Evolutionary conservation across 2,888 invertebrate genomes (phyloP), one percentile per base, ranked within the genome.

Genomic region (Ashinkailepas kermadecensis): DNA sequence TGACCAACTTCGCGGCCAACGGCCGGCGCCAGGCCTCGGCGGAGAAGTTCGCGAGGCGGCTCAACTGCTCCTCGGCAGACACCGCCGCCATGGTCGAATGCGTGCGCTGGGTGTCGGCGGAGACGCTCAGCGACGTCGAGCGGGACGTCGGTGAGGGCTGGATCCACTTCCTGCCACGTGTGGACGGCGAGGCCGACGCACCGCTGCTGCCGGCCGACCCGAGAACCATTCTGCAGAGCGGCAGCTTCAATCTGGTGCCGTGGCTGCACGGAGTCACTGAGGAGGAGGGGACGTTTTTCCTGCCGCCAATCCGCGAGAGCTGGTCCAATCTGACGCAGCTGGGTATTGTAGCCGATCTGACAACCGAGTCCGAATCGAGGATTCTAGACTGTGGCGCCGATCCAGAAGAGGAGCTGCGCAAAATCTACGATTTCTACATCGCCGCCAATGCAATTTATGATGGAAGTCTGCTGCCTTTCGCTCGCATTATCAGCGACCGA

Each of bases 291-390:
- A 13, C 70, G 10, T 59, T 59, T 18, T 81, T 79, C 21, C 18
- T 25, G 8, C 25, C 64, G 9, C 25, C 21, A 0, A 25, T 79
- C 15, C 84, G 85, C 15, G 54, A 64, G 12, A 82, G 67, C 56
- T 82, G 85, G 82, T 79, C 85, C 4, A 78, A 83, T 7, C 85
- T 86, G 81, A 83, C 86, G 12, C 74, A 85, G 23, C 81, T 78
- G 25, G 57, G 79, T 15, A 58, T 58, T 56, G 79, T 78, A 12
- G 25, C 81, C n/a, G 82, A 82, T 12, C 57, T 83, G 18, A 82
- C 82, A 78, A 78, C 56, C 7, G 62, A 39, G 6, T 25, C 67
- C 2, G 13, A 12, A 13, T 13, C 13, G 2, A 25, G 23, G 13
- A 25, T 13, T 3, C 25, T 67, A 2, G 67, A 67, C 25, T 67